Percentiles rank a stretch among this genome's conserved stretches.
Conservation (phyloP, 1,140 invertebrate species). For the Drosophila gunungcola region DNA sequence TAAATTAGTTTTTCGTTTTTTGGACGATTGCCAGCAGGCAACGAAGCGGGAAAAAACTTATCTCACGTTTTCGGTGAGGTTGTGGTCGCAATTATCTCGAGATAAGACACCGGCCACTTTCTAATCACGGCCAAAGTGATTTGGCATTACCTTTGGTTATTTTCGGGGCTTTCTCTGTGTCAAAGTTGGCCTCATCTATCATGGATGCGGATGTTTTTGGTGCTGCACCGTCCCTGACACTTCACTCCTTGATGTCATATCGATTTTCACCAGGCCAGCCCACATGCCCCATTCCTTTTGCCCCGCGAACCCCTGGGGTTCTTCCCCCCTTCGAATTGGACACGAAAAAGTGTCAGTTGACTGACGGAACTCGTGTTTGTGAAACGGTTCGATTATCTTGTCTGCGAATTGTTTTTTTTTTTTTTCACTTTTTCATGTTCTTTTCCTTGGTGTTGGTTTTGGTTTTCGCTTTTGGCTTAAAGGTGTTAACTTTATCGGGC, state of each 20-base stretch:
- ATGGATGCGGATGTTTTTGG: slow-evolving; percentile 46
- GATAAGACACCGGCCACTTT: slow-evolving; percentile 43
- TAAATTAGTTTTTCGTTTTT: slow-evolving; percentile 59
- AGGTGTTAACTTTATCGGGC: slow-evolving; percentile 77
- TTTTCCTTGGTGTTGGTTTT: slow-evolving; percentile 40
- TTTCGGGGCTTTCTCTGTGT: slow-evolving; percentile 44
- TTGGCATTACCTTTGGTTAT: slow-evolving; percentile 50
- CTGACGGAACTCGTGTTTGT: slow-evolving; percentile 71
- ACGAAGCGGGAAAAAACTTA: slow-evolving; percentile 40
- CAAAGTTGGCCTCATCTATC: slow-evolving; percentile 71
- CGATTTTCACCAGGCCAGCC: slow-evolving; percentile 63
- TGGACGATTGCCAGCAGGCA: slow-evolving; percentile 59
- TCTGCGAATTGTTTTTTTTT: slow-evolving; percentile 35
- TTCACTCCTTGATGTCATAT: slow-evolving; percentile 74
- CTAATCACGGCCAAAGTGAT: slow-evolving; percentile 66
- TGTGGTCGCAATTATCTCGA: slow-evolving; percentile 36
- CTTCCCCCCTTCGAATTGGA: slow-evolving; percentile 47
- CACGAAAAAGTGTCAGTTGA: slow-evolving; percentile 77
- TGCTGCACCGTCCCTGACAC: slow-evolving; percentile 54
- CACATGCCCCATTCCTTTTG: slow-evolving; percentile 17
- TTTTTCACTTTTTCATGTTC: slow-evolving; percentile 21
- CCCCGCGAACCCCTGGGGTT: background rate
- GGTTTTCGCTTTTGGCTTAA: slow-evolving; percentile 62
- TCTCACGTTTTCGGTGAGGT: slow-evolving; percentile 58
- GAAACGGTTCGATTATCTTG: slow-evolving; percentile 63